A percentile compares a stretch with the other conserved stretches of the same genome.
Conservation (phyloP, 1,140 invertebrate genomes). For the Drosophila athabasca region DNA sequence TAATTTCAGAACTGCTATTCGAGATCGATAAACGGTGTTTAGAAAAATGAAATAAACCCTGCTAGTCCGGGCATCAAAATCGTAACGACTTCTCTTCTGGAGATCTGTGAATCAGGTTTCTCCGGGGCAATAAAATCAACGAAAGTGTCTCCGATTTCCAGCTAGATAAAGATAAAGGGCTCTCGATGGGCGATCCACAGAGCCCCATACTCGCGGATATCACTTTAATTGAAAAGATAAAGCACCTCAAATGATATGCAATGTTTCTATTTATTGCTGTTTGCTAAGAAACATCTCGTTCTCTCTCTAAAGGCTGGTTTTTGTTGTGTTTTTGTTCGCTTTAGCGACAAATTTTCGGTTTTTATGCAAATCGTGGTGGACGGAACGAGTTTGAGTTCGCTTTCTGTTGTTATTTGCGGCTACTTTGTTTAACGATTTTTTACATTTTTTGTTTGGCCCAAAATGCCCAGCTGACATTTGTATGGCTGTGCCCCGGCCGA, state of each 20-base stretch:
- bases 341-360: conserved; percentile 16
- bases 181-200: not conserved
- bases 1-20: conserved; percentile 15
- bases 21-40: conserved; percentile 23
- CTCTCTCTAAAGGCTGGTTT: not conserved
- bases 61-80: conserved; percentile 4
- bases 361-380: conserved; percentile 38
- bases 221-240: conserved; percentile 56
- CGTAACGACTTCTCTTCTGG: not conserved
- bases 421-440: conserved; percentile 41
- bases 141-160: conserved; percentile 2
- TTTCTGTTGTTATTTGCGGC: conserved; percentile 22
- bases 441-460: conserved; percentile 39
- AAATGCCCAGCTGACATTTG: conserved; percentile 34
- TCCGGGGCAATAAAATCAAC: conserved; percentile 12
- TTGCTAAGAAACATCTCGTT: conserved; percentile 22
- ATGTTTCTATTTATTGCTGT: conserved; percentile 44
- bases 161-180: conserved; percentile 8
- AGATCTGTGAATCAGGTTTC: conserved; percentile 30
- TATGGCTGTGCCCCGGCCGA: conserved; percentile 14
- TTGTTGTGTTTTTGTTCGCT: not conserved
- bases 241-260: conserved; percentile 14
- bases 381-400: conserved; percentile 47
- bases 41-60: conserved; percentile 5
- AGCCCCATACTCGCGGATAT: too few relatives aligned